Conservation (phyloP, 2,797 vertebrate species). For the Halcyon badia region DNA sequence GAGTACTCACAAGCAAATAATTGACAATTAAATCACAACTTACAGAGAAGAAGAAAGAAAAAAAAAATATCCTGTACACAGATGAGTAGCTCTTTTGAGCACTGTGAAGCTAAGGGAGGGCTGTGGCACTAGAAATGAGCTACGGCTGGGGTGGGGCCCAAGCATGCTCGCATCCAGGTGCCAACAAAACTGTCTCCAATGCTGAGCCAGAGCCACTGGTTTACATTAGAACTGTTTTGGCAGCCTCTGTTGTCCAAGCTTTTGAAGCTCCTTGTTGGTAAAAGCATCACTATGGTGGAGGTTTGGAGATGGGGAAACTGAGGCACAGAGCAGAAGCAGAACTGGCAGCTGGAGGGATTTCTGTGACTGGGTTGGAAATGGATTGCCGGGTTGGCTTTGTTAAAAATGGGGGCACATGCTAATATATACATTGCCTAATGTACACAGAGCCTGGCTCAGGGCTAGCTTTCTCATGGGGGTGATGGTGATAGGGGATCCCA, state of each 20-base stretch:
- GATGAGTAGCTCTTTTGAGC: not conserved
- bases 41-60: not conserved
- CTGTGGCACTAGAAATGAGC: not conserved
- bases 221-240: not conserved
- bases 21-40: conserved; percentile 26
- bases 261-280: not conserved
- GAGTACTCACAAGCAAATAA: conserved; percentile 29
- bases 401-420: not conserved
- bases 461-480: not conserved
- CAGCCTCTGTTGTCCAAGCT: not conserved
- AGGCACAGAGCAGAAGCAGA: not conserved
- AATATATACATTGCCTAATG: not conserved
- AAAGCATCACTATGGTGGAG: not conserved
- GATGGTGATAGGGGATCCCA: not conserved
- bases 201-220: not conserved
- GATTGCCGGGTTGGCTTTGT: not conserved
- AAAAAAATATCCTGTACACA: not conserved
- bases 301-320: not conserved
- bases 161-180: not conserved
- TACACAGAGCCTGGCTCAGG: not conserved
- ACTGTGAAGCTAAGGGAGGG: not conserved
- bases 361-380: fast-evolving
- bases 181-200: not conserved
- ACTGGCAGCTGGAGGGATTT: fast-evolving
- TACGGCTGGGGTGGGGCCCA: not conserved